Conservation (phyloP, 2,888 invertebrate genomes). For the Pyrrhosoma nymphula region DNA sequence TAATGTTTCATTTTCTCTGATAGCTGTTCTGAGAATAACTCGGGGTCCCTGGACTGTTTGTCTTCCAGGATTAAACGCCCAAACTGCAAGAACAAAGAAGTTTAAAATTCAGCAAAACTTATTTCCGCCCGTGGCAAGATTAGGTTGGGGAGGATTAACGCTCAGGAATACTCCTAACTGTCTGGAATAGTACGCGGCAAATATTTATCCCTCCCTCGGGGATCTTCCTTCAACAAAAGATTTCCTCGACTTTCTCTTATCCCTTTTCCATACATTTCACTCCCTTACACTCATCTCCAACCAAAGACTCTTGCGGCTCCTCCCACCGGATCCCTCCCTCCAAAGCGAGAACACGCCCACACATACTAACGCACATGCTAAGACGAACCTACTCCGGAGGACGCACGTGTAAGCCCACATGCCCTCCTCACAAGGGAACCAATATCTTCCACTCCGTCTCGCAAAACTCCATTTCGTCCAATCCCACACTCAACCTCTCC, state of each 20-base stretch:
- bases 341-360: neutral
- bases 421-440: neutral
- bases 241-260: conserved; percentile 7
- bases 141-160: neutral
- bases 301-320: neutral
- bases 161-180: neutral
- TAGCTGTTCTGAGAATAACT: too few relatives aligned
- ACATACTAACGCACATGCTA: neutral
- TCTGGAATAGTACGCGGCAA: neutral
- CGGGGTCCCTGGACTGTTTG: too few relatives aligned
- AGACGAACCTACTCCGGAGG: neutral
- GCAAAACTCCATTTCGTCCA: conserved; percentile 45
- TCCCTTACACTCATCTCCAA: neutral
- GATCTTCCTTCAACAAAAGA: neutral
- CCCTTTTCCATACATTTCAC: conserved; percentile 31
- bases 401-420: neutral
- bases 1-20: too few relatives aligned
- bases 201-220: neutral
- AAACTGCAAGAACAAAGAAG: too few relatives aligned
- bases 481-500: neutral
- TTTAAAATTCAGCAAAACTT: neutral
- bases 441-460: conserved; percentile 23
- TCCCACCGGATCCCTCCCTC: neutral
- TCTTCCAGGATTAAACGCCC: too few relatives aligned
- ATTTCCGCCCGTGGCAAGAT: neutral